Evolutionary conservation across 2,888 invertebrate genomes (phyloP).

Genomic region (Cyclophora punctaria): DNA sequence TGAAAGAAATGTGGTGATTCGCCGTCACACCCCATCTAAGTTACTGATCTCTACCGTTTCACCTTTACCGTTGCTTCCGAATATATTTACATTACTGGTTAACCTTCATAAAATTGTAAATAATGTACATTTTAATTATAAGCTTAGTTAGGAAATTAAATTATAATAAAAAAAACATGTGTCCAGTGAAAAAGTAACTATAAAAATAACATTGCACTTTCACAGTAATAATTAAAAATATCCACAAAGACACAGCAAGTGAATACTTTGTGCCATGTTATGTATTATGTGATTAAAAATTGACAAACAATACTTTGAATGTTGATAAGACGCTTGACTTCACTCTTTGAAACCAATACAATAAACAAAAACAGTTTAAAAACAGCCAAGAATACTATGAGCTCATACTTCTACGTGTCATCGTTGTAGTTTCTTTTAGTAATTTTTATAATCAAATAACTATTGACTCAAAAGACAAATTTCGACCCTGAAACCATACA

Average conservation of each 20-base stretch:
- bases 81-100: not conserved
- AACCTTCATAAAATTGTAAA: slow-evolving; percentile 42
- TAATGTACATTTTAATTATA: slow-evolving; percentile 50
- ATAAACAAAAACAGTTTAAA: no score
- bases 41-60: slow-evolving; percentile 3
- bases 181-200: slow-evolving; percentile 56
- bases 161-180: slow-evolving; percentile 29
- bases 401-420: no score
- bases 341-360: no score
- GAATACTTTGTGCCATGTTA: slow-evolving; percentile 66
- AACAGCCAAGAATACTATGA: no score
- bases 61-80: not conserved
- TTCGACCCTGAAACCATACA: no score
- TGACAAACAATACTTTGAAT: no score
- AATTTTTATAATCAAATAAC: no score
- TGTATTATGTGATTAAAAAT: not conserved
- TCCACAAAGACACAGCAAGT: slow-evolving; percentile 49
- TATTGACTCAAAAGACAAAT: no score
- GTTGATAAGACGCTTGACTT: no score
- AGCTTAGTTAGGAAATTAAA: slow-evolving; percentile 27
- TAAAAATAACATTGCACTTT: slow-evolving; percentile 5
- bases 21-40: not conserved
- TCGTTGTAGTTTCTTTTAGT: no score
- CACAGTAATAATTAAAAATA: slow-evolving; percentile 22
- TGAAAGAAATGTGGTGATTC: slow-evolving; percentile 75